Conservation (phyloP, 2,888 invertebrate genomes). For the Calameuta filiformis region DNA sequence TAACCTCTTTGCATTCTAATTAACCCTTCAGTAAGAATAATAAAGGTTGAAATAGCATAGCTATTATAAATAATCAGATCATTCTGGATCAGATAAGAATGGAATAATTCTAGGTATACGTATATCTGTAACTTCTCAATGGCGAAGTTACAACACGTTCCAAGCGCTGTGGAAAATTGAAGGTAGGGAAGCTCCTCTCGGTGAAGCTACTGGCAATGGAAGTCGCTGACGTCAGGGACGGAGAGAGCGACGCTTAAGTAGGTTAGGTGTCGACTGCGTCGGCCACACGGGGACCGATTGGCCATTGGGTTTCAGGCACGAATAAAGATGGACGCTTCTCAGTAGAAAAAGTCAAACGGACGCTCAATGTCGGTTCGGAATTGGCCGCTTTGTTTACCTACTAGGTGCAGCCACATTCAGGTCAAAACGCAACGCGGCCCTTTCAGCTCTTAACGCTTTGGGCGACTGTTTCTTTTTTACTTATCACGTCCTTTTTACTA, state of each 20-base stretch:
- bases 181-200: neutral
- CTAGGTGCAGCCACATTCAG: neutral
- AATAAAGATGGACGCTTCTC: neutral
- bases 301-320: conserved; percentile 15
- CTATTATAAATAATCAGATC: neutral
- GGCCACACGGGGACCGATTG: conserved; percentile 36
- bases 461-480: neutral
- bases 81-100: neutral
- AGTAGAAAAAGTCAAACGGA: neutral
- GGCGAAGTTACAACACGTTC: neutral
- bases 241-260: conserved; percentile 55
- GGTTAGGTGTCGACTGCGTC: conserved; percentile 40
- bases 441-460: neutral
- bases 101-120: neutral
- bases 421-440: neutral
- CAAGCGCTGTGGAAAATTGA: neutral
- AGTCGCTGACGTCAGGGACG: conserved; percentile 47
- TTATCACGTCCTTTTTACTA: neutral
- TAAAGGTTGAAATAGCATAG: neutral
- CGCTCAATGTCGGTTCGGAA: neutral
- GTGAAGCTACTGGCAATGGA: conserved; percentile 17
- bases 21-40: neutral
- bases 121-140: neutral
- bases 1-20: neutral
- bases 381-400: neutral